Evolutionary conservation across 2,888 invertebrate genomes (phyloP), one percentile per base, ranked within the genome.

Genomic region (Frankliniella intonsa): DNA sequence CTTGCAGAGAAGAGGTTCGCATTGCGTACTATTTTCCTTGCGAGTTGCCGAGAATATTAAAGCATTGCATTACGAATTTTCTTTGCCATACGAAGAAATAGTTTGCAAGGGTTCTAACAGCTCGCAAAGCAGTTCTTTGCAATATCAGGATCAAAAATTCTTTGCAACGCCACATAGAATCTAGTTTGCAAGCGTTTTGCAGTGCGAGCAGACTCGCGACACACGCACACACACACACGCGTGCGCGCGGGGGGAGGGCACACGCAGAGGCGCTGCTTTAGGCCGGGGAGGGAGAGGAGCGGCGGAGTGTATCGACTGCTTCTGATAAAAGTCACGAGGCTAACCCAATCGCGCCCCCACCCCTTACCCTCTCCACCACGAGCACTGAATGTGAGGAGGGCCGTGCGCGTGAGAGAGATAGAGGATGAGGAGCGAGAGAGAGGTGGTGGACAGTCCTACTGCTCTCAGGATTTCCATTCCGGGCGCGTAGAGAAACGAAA

Each of bases 391-490:
- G 55, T 55, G 55, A 14, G 55, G 3, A 8, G 14, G 55, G 14
- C 17, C 14, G 14, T 55, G 55, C 12, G 55, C 19, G 19, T 55
- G 55, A 22, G 69, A 10, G 69, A 76, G 69, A n/a, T 7, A 22
- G 12, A 76, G 69, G 69, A 22, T 12, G 17, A 7, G 69, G 25
- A 25, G 14, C 55, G 69, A 62, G 62, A n/a, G 62, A 14, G 62
- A 55, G 55, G 12, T 55, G 55, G 55, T 55, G 55, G 55, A 62
- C 69, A 76, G 22, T 10, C 69, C 69, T 11, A n/a, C 38, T 55
- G 19, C 55, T 19, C 17, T 55, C 25, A 76, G 69, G 22, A 76
- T 76, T 76, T 76, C 69, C 69, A 76, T 76, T 76, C 69, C 25
- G 25, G 69, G 69, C 22, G 69, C 25, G 25, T 9, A 25, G 22